Base-by-base conservation (phyloP, 2,888 invertebrate species). In the Diadegma fenestrale region DNA sequence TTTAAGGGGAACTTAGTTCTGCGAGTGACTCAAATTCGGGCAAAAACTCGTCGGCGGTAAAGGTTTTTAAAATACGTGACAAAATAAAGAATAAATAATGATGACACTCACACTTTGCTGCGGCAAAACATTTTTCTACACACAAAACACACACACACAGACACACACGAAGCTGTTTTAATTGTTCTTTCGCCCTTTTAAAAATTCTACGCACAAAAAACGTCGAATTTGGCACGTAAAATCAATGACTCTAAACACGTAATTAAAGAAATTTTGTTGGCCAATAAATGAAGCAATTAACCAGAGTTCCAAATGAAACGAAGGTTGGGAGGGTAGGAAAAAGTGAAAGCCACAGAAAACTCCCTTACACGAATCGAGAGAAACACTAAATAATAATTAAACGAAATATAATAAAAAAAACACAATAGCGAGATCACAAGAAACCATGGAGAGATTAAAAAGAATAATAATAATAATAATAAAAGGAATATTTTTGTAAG, bases 401-500 rank as follows among this genome's bases (percentile, higher is more conserved):
- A 45, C 7, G 22, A 69, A 45, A 26, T 26, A 68, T 17, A 17
- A 51, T 30, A 48, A 14, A 71, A 19, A 19, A 72, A 26, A 48
- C 33, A 64, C 48, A 26, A 73, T 61, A 48, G 6, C 48, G 51
- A 77, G 6, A 76, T 73, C 14, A 61, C 69, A 61, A 43, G 43
- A 71, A 61, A 69, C 19, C 33, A 41, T 54, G 58, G 45, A 63
- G 14, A 30, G 43, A 77, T 41, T 45, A 68, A 73, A 76, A 80
- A 76, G 30, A 66, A 45, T 71, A 75, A 68, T 68, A 86, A 72
- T 22, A 73, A 77, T 75, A 80, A 76, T 43, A 72, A 83, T n/a
- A n/a, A 87, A 82, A 86, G 76, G 51, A 89, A 92, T 92, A 93
- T 93, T 93, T 93, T 93, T 93, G 90, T 93, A 92, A 88, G 88